Evolutionary conservation across 1,140 invertebrate genomes (phyloP).

Genomic region (Drosophila baimaii): DNA sequence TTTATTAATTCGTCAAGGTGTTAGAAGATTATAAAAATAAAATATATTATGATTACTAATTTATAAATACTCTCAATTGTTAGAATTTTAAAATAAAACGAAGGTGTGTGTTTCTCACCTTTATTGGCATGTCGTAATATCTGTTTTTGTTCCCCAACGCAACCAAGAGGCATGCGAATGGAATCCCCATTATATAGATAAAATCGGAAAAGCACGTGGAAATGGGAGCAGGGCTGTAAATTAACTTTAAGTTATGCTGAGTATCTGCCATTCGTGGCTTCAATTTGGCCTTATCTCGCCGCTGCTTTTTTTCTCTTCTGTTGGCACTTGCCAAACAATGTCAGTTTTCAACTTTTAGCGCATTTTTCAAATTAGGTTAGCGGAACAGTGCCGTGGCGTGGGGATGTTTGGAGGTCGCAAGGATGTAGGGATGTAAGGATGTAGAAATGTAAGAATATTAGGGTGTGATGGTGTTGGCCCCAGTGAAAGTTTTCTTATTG

Average conservation of each 20-base stretch:
- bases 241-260: slow-evolving; percentile 32
- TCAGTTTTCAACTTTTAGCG: slow-evolving; percentile 70
- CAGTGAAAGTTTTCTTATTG: slow-evolving; percentile 67
- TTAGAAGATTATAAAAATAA: too few relatives aligned
- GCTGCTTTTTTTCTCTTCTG: slow-evolving; percentile 5
- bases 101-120: neutral
- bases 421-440: slow-evolving; percentile 11
- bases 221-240: slow-evolving; percentile 1
- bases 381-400: slow-evolving; percentile 28
- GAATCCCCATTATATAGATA: neutral
- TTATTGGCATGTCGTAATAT: neutral
- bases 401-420: slow-evolving; percentile 5
- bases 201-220: neutral
- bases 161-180: neutral
- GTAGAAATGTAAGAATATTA: slow-evolving; percentile 1
- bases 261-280: slow-evolving; percentile 37
- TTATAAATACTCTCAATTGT: too few relatives aligned
- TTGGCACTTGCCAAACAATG: slow-evolving; percentile 53
- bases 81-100: neutral
- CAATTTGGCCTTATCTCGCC: slow-evolving; percentile 16
- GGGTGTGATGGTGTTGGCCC: slow-evolving; percentile 38
- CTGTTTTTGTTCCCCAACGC: neutral
- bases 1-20: too few relatives aligned
- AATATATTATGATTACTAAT: too few relatives aligned
- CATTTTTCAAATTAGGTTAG: slow-evolving; percentile 76